phyloP scores from a whole-genome alignment of 2,888 invertebrate species.

The Drosophila longiperda region DNA sequence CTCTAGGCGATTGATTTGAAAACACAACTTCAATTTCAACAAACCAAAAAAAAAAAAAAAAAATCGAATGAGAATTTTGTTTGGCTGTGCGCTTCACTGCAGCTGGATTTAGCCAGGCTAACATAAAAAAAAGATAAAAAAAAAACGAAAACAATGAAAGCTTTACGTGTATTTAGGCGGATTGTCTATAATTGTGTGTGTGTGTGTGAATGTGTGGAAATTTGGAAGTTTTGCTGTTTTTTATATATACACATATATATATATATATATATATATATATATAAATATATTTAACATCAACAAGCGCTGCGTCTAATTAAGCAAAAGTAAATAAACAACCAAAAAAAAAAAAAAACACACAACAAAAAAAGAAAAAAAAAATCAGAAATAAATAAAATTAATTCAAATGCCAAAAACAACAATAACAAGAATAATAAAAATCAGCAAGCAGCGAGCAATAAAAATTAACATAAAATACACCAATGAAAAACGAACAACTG shows the following conservation, averaged over 20 bases:
- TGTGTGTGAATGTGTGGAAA: conserved; percentile 6
- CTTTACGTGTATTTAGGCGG: conserved; percentile 59
- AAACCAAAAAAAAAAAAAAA: conserved; percentile 7
- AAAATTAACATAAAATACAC: conserved; percentile 76
- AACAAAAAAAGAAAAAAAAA: conserved; percentile 23
- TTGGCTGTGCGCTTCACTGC: conserved; percentile 27
- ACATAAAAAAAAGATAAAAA: background rate
- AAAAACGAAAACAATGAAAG: conserved; percentile 40
- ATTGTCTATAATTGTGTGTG: conserved; percentile 48
- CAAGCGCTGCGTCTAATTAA: conserved; percentile 56
- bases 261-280: conserved; percentile 21
- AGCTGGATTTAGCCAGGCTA: conserved; percentile 24
- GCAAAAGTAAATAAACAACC: conserved; percentile 66
- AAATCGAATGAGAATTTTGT: conserved; percentile 41
- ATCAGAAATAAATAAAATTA: conserved; percentile 71
- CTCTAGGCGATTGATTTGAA: background rate
- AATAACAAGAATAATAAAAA: conserved; percentile 60
- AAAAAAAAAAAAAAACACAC: conserved; percentile 14
- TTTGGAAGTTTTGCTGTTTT: conserved; percentile 13
- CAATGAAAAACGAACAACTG: conserved; percentile 48
- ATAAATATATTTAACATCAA: conserved; percentile 43
- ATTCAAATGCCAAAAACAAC: conserved; percentile 65
- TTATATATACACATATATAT: conserved; percentile 19
- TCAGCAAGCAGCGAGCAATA: conserved; percentile 62
- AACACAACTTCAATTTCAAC: conserved; percentile 20